Evolutionary conservation across 2,888 invertebrate genomes (phyloP).

Genomic region (Nomada flava): DNA sequence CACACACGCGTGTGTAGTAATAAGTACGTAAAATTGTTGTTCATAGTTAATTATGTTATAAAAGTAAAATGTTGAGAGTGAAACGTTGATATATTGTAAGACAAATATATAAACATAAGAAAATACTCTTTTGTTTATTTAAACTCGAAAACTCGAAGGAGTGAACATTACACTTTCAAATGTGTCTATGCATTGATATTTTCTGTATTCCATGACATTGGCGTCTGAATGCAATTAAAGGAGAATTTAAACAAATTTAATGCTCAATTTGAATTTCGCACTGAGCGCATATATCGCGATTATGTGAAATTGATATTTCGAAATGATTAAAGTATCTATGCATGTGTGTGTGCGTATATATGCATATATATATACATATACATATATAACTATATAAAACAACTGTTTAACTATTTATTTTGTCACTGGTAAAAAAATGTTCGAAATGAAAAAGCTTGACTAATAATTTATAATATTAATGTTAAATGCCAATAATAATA

Average conservation of each 20-base stretch:
- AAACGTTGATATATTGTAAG: slow-evolving; percentile 58
- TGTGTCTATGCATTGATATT: slow-evolving; percentile 3
- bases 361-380: slow-evolving; percentile 3
- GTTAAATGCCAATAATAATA: background rate
- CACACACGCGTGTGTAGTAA: slow-evolving; percentile 36
- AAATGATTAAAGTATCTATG: too few relatives aligned
- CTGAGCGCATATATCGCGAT: too few relatives aligned
- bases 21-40: slow-evolving; percentile 65
- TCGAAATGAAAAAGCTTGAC: slow-evolving; percentile 1
- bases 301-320: too few relatives aligned
- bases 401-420: slow-evolving; percentile 25
- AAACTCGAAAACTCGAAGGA: slow-evolving; percentile 19
- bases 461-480: slow-evolving; percentile 16
- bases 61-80: slow-evolving; percentile 57
- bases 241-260: slow-evolving; percentile 5
- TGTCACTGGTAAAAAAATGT: background rate
- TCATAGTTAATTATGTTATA: slow-evolving; percentile 64
- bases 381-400: slow-evolving; percentile 2
- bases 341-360: too few relatives aligned
- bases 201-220: background rate
- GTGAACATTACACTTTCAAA: slow-evolving; percentile 27
- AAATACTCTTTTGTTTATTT: slow-evolving; percentile 37
- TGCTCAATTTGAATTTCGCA: slow-evolving; percentile 4
- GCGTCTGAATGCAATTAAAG: background rate
- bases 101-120: slow-evolving; percentile 35